Base-by-base conservation (phyloP, 2,888 invertebrate genomes). In the Mythimna vitellina region DNA sequence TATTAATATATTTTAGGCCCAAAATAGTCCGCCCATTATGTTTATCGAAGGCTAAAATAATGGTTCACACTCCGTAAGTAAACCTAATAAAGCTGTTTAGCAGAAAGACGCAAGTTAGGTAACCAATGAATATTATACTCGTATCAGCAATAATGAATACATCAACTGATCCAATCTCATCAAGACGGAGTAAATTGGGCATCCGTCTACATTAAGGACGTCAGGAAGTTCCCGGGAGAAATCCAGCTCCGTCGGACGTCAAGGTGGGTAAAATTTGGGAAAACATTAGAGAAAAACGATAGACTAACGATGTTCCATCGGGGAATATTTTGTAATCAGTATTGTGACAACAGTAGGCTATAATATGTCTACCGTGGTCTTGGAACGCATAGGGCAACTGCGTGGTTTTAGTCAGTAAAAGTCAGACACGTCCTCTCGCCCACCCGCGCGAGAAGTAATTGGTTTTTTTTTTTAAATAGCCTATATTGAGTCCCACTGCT, bases 181-280 rank as follows among this genome's bases (percentile, higher is more conserved):
- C 54, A 69, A 46, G 29, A 8, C 35, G 42, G 8, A 67, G 58
- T 69, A 60, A 76, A 69, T 68, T 63, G 58, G 29, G 38, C 54
- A 65, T 63, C 65, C 32, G 56, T 81, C 61, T 51, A 29, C 56
- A 58, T 74, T 68, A 80, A 42, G 46, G 58, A 67, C 42, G 17
- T 32, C 35, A 46, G 65, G 57, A 65, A 49, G 42, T 62, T 66
- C 81, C 74, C 73, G 7, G 42, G 65, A 66, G 80, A 60, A 61
- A 85, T 86, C 73, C 61, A 86, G 84, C 83, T 81, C 71, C 80
- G 83, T 78, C 83, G 66, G 14, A 58, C 54, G 65, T 20, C 22
- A 71, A 76, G 73, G 73, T 78, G 57, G 25, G 46, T 65, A 58
- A 69, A 74, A 73, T 79, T 60, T 65, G 71, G 73, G 66, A 22